Evolutionary conservation across 1,140 invertebrate genomes (phyloP), one percentile per base, ranked within the genome.

Genomic region (Prorops nasuta): DNA sequence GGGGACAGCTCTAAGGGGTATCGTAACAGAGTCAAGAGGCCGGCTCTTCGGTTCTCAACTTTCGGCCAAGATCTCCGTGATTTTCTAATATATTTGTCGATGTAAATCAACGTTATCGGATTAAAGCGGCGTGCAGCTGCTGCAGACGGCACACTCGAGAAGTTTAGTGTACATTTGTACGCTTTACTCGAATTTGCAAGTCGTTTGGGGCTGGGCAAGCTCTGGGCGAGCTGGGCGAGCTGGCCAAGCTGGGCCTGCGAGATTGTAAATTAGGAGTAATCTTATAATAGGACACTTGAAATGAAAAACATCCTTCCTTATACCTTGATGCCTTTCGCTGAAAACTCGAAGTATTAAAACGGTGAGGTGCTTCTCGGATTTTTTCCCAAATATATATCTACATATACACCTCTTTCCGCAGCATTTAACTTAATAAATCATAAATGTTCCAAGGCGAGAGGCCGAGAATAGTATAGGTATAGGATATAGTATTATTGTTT

Each of bases 191-290:
- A 28, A 28, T 28, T 28, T 28, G 24, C 24, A 28, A 28, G 24
- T 28, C 24, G 24, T 28, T 28, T 10, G 4, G 24, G 2, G n/a
- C n/a, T n/a, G n/a, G n/a, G n/a, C n/a, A n/a, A n/a, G n/a, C n/a
- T n/a, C n/a, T n/a, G n/a, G n/a, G 6, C 8, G 31, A 24, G 21
- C 22, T 9, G 22, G 28, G 32, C 32, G 16, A 28, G 32, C 22
- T 17, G n/a, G 28, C 24, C 16, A 20, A 42, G 19, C 19, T 22
- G 28, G 15, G n/a, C 21, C n/a, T 16, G 28, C 32, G 28, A 31
- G 28, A 17, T 19, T 40, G 9, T 17, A 44, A 44, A 44, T 44
- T 14, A 44, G 24, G 32, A 34, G 9, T 31, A 44, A 44, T 44
- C 32, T 32, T 24, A 24, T 41, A 24, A 41, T 24, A 20, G 14